Evolutionary conservation across 2,888 invertebrate species (phyloP).

Genomic region (Drosophila diplacantha): DNA sequence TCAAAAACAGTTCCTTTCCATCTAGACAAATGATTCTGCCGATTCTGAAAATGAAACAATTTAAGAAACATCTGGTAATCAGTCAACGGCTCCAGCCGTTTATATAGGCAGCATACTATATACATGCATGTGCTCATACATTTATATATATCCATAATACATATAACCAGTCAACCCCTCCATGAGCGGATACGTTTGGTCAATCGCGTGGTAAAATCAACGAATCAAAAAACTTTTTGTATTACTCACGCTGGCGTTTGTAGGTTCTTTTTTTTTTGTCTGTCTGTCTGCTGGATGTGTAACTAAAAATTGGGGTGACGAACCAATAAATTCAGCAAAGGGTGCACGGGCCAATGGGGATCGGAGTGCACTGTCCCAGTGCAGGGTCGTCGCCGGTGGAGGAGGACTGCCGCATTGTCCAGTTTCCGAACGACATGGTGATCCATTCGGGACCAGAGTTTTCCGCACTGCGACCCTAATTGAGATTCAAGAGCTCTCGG

Average conservation of each 20-base stretch:
- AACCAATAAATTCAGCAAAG: slow-evolving; percentile 58
- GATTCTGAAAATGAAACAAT: slow-evolving; percentile 30
- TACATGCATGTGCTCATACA: slow-evolving; percentile 13
- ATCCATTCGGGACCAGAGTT: slow-evolving; percentile 45
- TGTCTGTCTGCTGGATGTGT: slow-evolving; percentile 22
- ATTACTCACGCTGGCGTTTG: slow-evolving; percentile 56
- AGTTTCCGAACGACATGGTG: slow-evolving; percentile 25
- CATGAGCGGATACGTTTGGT: slow-evolving; percentile 22
- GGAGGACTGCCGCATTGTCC: slow-evolving; percentile 31
- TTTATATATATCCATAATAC: slow-evolving; percentile 14
- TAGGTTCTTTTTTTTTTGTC: slow-evolving; percentile 13
- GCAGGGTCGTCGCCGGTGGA: slow-evolving; percentile 49
- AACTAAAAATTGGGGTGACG: slow-evolving; percentile 57
- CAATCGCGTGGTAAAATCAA: slow-evolving; percentile 65
- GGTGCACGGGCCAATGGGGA: slow-evolving; percentile 18
- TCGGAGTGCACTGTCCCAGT: slow-evolving; percentile 60
- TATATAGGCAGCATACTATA: not conserved
- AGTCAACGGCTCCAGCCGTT: slow-evolving; percentile 39
- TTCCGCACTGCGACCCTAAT: slow-evolving; percentile 54
- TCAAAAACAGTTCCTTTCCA: slow-evolving; percentile 9
- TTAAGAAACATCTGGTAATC: slow-evolving; percentile 62
- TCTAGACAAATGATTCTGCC: slow-evolving; percentile 18
- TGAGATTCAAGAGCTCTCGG: slow-evolving; percentile 64
- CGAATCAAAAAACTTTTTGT: slow-evolving; percentile 49
- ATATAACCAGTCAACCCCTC: slow-evolving; percentile 20